Percentiles rank a stretch among this genome's conserved stretches.
phyloP scores from a whole-genome alignment of 2,113 vertebrate genomes.

The Aspiorhynchus laticeps region DNA sequence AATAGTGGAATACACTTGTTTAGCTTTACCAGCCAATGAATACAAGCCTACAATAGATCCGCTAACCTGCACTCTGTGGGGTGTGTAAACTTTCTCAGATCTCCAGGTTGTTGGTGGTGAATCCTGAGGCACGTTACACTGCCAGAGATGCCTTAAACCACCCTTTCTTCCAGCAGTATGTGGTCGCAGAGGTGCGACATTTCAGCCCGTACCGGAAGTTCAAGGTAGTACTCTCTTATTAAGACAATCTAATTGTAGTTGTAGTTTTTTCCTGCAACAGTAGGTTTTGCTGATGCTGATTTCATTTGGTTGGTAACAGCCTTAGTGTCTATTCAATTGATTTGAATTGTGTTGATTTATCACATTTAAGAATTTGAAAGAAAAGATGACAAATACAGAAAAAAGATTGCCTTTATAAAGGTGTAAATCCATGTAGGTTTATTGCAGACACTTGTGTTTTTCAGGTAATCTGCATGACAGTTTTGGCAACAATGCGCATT shows the following conservation, averaged over 20 bases:
- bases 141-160: constrained; percentile 86
- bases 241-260: not conserved
- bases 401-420: not conserved
- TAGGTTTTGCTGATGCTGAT: not conserved
- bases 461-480: constrained; percentile 91
- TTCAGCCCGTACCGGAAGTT: constrained; percentile 92
- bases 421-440: not conserved
- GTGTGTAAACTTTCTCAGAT: constrained; percentile 76
- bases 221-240: constrained; percentile 79
- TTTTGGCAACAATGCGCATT: constrained; percentile 90
- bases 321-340: not conserved
- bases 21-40: not conserved
- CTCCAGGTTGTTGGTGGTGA: constrained; percentile 88
- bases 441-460: not conserved
- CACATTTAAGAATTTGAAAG: not conserved
- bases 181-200: constrained; percentile 88
- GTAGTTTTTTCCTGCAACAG: not conserved
- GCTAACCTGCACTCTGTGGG: not conserved
- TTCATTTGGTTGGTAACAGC: not conserved
- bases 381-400: not conserved
- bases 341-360: not conserved
- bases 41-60: not conserved
- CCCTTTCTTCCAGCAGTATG: constrained; percentile 96
- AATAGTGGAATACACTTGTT: not conserved
- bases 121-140: constrained; percentile 81